Base-by-base conservation (phyloP, 2,113 vertebrate genomes). In the Tinamus guttatus region DNA sequence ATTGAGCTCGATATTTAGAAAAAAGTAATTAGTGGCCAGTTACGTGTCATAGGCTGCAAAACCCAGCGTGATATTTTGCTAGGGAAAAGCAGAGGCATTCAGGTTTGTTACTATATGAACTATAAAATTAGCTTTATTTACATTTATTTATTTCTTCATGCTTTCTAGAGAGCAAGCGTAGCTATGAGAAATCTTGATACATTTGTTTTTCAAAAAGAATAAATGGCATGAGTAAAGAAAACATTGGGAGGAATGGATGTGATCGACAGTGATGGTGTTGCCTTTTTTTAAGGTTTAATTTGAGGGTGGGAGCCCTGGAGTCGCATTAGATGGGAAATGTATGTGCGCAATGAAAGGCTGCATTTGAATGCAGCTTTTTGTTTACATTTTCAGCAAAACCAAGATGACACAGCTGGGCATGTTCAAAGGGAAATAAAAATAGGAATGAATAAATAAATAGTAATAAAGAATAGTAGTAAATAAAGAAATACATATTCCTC, bases 1-100 rank as follows among this genome's bases (percentile, higher is more conserved):
- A 96, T 94, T 97, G 97, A 96, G 97, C 96, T 97, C 92, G 68
- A 85, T 91, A 86, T 94, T 97, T 96, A 95, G 96, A 97, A 98
- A 71, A 86, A 82, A 77, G 51, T 97, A 97, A 97, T 76, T 84
- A 92, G 85, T 96, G 97, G 96, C 95, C 96, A 94, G 70, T 96
- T 97, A 97, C 93, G 76, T 97, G 96, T 97, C 97, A 96, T 75
- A 95, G 96, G 76, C 96, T 96, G 85, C 69, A 95, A 97, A 97
- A 96, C 86, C 79, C 96, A 94, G 87, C 90, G 87, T 7, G 30
- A 75, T 93, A 59, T 96, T 96, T 97, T 94, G 87, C 95, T 91
- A 96, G 83, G 74, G 87, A 90, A 96, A 95, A 94, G 86, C 89
- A 86, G 83, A 92, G 69, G 56, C 77, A 30, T 45, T 82, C 64